Evolutionary conservation across 53 echinoderm and acorn worm species (phyloP).

Genomic region (Zoroaster sp.): DNA sequence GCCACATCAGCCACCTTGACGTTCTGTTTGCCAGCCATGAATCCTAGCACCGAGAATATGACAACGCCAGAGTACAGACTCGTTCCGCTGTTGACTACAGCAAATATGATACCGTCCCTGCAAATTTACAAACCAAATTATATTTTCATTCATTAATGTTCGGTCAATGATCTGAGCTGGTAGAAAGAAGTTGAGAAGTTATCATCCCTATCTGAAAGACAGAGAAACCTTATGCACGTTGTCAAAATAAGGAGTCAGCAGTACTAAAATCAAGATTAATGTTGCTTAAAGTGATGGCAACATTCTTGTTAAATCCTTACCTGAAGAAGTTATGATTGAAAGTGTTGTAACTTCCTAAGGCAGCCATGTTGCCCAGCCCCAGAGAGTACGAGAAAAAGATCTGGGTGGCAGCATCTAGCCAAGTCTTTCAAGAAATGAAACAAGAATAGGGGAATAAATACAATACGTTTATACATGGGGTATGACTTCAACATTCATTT

Average conservation of each 20-base stretch:
- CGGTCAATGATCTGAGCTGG: too few species aligned
- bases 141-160: too few species aligned
- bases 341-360: conserved; percentile 90
- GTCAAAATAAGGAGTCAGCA: too few species aligned
- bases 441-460: too few species aligned
- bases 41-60: conserved; percentile 93
- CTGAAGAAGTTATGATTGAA: conserved; percentile 93
- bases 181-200: too few species aligned
- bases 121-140: neutral
- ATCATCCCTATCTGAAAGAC: too few species aligned
- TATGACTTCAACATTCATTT: too few species aligned
- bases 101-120: conserved; percentile 93
- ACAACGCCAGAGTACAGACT: conserved; percentile 97
- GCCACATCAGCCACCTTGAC: conserved; percentile 81
- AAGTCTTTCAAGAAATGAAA: conserved; percentile 60
- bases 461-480: too few species aligned
- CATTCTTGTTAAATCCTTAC: conserved; percentile 57
- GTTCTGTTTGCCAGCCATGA: conserved; percentile 91
- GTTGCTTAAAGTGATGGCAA: too few species aligned
- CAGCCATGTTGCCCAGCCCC: conserved; percentile 87
- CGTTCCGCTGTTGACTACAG: conserved; percentile 86
- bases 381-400: conserved; percentile 97
- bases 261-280: neutral
- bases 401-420: conserved; percentile 98
- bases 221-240: too few species aligned